phyloP scores from a whole-genome alignment of 1,140 invertebrate genomes.

The Lasioglossum baleicum region DNA sequence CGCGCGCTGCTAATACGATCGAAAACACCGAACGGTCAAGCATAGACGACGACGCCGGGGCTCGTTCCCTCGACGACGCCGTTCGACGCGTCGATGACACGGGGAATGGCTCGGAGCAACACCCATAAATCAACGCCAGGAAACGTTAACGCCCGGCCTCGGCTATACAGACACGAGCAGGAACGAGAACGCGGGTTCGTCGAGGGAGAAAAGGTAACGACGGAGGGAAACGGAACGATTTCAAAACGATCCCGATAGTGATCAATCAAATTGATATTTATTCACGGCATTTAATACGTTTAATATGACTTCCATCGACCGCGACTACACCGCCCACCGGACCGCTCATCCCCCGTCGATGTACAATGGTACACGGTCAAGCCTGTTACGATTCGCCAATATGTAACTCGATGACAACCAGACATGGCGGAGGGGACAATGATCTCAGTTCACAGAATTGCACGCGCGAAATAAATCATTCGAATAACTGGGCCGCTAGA shows the following conservation, averaged over 20 bases:
- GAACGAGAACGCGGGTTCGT: neutral
- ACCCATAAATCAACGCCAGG: slow-evolving; percentile 31
- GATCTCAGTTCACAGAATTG: too few species aligned
- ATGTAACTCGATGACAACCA: too few species aligned
- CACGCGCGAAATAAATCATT: too few species aligned
- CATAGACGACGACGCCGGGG: neutral
- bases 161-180: neutral
- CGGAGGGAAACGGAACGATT: slow-evolving; percentile 9
- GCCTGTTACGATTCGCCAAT: too few species aligned
- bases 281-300: slow-evolving; percentile 51
- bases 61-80: neutral
- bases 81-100: slow-evolving; percentile 21
- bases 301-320: slow-evolving; percentile 47
- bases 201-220: neutral
- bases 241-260: slow-evolving; percentile 32
- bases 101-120: neutral
- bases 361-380: too few species aligned
- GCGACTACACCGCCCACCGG: neutral
- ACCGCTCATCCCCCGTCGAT: too few species aligned
- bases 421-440: too few species aligned
- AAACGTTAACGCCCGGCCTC: neutral
- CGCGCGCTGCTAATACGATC: neutral
- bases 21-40: neutral
- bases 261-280: slow-evolving; percentile 62
- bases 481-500: too few species aligned